Base-by-base conservation (phyloP, 1,140 invertebrate species). In the Bombus turneri region DNA sequence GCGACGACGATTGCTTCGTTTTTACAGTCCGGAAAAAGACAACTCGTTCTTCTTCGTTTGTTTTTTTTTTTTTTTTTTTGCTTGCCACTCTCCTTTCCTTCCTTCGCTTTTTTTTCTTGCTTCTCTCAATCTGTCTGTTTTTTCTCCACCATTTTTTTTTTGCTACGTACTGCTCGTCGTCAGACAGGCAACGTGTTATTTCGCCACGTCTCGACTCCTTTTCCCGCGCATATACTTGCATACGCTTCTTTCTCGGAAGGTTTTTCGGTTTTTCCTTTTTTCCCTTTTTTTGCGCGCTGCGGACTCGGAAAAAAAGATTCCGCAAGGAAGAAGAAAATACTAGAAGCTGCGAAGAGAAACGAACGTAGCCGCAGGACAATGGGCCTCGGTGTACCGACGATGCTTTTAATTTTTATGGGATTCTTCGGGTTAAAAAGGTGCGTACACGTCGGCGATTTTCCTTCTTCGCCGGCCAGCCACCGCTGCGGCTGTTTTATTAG, bases 1-100 rank as follows among this genome's bases (percentile, higher is more conserved):
- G 37, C 64, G 72, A 43, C 74, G 83, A 75, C 85, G 89, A 90
- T 90, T 90, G 90, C 87, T 80, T 85, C 89, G 79, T 80, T 87
- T 90, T 88, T 90, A 90, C 83, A 64, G 59, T 82, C 25, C 25
- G 15, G 39, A 73, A 73, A 80, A 85, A 85, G 76, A 85, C 76
- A 72, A 85, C 76, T 84, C 82, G 57, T n/a, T 76, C 71, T 53
- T 53, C 59, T 57, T 31, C 1, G 47, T 37, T 77, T 75, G 71
- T 86, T 81, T 77, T 81, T 76, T 37, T 37, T 31, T 37, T 77
- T 75, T 75, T 86, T 81, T 77, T 81, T 76, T 37, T 37, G 68
- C 62, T 15, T 31, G n/a, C 64, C 68, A 41, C 77, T 28, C 57
- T 78, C 74, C 37, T 68, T 81, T 77, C 0, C 3, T 77, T 85